phyloP scores from a whole-genome alignment of 2,797 vertebrate genomes.

The Sus cebifrons region DNA sequence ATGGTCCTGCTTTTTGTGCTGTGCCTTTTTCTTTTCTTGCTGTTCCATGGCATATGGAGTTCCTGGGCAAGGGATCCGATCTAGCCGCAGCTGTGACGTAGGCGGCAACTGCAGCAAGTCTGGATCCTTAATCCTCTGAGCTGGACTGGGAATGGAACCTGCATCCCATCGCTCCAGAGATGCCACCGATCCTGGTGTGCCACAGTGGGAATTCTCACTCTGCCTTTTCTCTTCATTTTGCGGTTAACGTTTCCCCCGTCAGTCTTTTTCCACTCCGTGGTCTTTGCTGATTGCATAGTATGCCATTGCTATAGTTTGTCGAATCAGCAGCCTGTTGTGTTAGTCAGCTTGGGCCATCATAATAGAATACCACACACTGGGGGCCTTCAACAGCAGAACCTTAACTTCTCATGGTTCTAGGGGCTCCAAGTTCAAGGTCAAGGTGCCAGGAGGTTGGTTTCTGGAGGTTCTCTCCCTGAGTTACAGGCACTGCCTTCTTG shows the following conservation, averaged over 20 bases:
- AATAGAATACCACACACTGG: accelerated
- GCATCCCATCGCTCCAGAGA: too few relatives aligned
- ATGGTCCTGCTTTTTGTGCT: background rate
- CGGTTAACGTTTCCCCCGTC: too few relatives aligned
- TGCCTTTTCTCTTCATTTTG: background rate
- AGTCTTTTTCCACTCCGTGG: background rate
- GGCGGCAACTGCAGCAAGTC: too few relatives aligned
- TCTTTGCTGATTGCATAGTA: background rate
- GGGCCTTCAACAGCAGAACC: accelerated
- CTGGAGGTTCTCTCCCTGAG: background rate
- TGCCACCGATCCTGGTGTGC: too few relatives aligned
- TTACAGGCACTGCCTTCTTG: accelerated
- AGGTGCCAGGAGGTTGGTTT: background rate
- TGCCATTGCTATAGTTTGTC: accelerated
- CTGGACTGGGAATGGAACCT: too few relatives aligned
- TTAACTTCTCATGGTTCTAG: too few relatives aligned
- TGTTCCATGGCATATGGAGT: too few relatives aligned
- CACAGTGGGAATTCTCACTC: too few relatives aligned
- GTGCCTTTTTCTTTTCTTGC: too few relatives aligned
- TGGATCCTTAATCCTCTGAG: too few relatives aligned
- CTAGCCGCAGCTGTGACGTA: too few relatives aligned
- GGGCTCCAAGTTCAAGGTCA: background rate
- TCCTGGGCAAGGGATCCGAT: too few relatives aligned
- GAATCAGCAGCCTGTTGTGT: background rate
- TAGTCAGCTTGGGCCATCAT: accelerated